phyloP scores from a whole-genome alignment of 2,113 vertebrate genomes.

The Tychaedon coryphoeus region DNA sequence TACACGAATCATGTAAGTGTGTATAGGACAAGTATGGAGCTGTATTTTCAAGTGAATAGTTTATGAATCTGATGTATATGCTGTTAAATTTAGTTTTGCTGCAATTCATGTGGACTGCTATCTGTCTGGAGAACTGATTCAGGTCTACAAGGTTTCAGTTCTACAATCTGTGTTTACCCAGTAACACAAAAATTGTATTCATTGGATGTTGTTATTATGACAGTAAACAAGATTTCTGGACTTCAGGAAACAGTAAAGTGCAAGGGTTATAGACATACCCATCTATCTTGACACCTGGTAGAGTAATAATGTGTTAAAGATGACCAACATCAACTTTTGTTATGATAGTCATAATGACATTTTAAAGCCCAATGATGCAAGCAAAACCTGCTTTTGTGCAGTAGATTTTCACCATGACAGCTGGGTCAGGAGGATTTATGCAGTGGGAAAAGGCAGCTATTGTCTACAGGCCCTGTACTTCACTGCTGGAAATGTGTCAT shows the following conservation, averaged over 20 bases:
- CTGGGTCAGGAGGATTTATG: conserved; percentile 66
- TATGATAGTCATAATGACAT: conserved; percentile 24
- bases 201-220: neutral
- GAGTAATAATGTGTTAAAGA: conserved; percentile 6
- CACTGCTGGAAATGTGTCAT: conserved; percentile 46
- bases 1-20: neutral
- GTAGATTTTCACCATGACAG: conserved; percentile 49
- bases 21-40: neutral
- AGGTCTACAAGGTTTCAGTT: neutral
- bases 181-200: neutral
- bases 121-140: neutral
- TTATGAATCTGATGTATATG: neutral
- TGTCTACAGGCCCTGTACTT: conserved; percentile 57
- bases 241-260: neutral
- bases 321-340: conserved; percentile 22
- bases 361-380: conserved; percentile 37
- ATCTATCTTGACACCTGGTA: neutral
- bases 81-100: neutral
- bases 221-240: neutral
- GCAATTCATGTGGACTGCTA: neutral
- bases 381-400: conserved; percentile 58
- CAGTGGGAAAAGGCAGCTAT: conserved; percentile 61
- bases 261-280: neutral
- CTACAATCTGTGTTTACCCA: neutral
- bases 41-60: neutral